These are phyloP conservation scores for Macrosiphum euphorbiae DNA, from an alignment of 2,888 invertebrate genomes.

Conservation along the genomic window DNA sequence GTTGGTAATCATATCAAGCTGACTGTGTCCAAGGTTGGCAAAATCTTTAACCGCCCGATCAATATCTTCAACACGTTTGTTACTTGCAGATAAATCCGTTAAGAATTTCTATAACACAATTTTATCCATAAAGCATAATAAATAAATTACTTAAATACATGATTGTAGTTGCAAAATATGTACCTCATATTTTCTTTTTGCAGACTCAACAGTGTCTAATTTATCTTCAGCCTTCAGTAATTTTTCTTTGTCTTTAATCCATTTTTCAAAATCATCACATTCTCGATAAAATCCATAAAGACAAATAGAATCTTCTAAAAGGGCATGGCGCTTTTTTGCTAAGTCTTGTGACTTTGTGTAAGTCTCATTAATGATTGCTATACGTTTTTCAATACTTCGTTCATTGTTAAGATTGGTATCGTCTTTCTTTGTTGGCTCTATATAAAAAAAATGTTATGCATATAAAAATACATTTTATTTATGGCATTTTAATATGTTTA, in stretches of 20 bases:
- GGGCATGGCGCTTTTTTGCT: slow-evolving; percentile 83
- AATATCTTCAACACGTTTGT: slow-evolving; percentile 89
- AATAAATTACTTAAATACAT: background rate
- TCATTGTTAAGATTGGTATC: slow-evolving; percentile 73
- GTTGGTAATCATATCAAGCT: slow-evolving; percentile 82
- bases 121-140: background rate
- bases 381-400: slow-evolving; percentile 85
- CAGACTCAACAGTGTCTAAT: slow-evolving; percentile 90
- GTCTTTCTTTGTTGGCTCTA: slow-evolving; percentile 51
- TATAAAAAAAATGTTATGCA: background rate
- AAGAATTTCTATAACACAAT: slow-evolving; percentile 81
- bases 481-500: slow-evolving; percentile 59
- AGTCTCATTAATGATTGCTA: slow-evolving; percentile 83
- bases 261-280: slow-evolving; percentile 97
- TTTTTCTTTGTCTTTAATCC: slow-evolving; percentile 96
- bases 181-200: slow-evolving; percentile 92
- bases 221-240: slow-evolving; percentile 86
- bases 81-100: slow-evolving; percentile 94
- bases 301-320: slow-evolving; percentile 92
- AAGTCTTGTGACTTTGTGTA: slow-evolving; percentile 86
- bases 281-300: slow-evolving; percentile 95
- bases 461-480: background rate
- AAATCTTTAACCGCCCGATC: slow-evolving; percentile 90
- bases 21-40: slow-evolving; percentile 86
- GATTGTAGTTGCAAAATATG: background rate